Base-by-base conservation (phyloP, 1,140 invertebrate genomes). In the Ruditapes philippinarum region DNA sequence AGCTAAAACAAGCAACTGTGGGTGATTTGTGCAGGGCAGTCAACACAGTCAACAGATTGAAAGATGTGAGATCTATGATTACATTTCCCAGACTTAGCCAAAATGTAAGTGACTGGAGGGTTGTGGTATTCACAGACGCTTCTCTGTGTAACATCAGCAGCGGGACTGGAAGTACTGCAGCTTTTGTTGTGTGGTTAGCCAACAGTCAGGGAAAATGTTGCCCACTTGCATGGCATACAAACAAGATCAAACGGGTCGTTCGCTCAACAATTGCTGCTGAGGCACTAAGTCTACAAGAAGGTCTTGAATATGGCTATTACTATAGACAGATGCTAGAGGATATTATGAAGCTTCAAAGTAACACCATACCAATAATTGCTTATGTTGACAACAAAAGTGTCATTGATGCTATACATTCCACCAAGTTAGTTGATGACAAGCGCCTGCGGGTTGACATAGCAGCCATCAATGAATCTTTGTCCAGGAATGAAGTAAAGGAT, bases 371-470 rank as follows among this genome's bases (percentile, higher is more conserved):
- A n/a, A 90, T 92, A 42, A 83, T 49, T 38, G 90, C 78, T 17
- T 85, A 73, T 90, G 73, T 88, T 40, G 88, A 91, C 80, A 92
- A 85, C 76, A 92, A 91, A 65, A 88, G 80, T 89, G 80, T 91
- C 4, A 85, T 87, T 40, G 88, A 90, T 45, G 84, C 90, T 36
- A 19, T 91, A 17, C 62, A 91, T 51, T 89, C 87, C 12, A 91
- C 89, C n/a, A 92, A 92, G 83, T 54, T 90, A n/a, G 89, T 92
- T 14, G 68, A 91, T 19, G 89, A 92, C 45, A 92, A 90, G 62
- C 19, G 87, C 7, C 54, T 90, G 12, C 28, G 85, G 33, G 82
- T 90, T 22, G 89, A 91, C 49, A 91, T 91, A 73, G 89, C 81
- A 31, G 68, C 81, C 17, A 89, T 91, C 1, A 79, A 33, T 80